Evolutionary conservation across 1,140 invertebrate genomes (phyloP).

Genomic region (Drosophila serrata): DNA sequence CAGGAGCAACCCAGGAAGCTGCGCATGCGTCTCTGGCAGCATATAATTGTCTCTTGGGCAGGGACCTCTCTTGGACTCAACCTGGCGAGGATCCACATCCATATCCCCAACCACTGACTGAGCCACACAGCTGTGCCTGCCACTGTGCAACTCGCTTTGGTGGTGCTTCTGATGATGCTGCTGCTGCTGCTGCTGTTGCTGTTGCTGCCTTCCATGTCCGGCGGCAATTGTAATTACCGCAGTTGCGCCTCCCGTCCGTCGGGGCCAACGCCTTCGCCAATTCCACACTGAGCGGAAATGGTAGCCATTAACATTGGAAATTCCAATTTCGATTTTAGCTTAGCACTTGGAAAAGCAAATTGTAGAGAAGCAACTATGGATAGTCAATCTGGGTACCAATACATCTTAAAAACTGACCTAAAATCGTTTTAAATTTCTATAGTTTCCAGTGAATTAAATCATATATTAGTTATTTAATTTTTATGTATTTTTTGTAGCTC

Average conservation of each 20-base stretch:
- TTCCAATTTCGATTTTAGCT: conserved; percentile 2
- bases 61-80: conserved; percentile 34
- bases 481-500: background rate
- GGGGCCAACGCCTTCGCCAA: conserved; percentile 77
- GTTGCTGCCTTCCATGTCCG: conserved; percentile 73
- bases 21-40: conserved; percentile 81
- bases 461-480: background rate
- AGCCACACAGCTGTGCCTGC: conserved; percentile 67
- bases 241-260: conserved; percentile 81
- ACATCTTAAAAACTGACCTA: background rate
- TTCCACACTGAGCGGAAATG: conserved; percentile 32
- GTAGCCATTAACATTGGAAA: background rate
- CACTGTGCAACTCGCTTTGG: conserved; percentile 46
- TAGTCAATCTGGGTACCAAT: background rate
- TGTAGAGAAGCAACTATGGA: background rate
- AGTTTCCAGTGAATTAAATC: background rate
- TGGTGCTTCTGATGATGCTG: conserved; percentile 26
- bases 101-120: conserved; percentile 20
- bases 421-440: background rate
- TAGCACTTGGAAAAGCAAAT: conserved; percentile 6
- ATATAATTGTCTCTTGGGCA: conserved; percentile 79
- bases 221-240: conserved; percentile 83
- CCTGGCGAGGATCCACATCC: conserved; percentile 37
- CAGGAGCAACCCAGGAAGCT: conserved; percentile 63
- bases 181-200: conserved; percentile 32